Conservation (phyloP, 2,888 invertebrate species). For the Liodrosophila aerea region DNA sequence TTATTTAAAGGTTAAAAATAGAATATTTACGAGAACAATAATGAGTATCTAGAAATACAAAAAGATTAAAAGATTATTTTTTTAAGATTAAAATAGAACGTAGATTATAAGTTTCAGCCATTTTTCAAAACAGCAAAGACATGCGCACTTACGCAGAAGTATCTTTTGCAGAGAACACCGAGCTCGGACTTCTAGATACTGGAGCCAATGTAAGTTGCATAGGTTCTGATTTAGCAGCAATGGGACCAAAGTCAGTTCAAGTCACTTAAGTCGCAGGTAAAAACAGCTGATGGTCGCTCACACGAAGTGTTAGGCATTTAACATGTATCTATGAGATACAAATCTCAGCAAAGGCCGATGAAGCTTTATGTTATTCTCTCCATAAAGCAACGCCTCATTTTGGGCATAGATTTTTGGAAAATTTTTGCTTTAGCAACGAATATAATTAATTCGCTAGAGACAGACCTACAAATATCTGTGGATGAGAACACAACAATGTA, state of each 20-base stretch:
- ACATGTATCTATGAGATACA: background rate
- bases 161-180: background rate
- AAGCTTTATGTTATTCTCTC: background rate
- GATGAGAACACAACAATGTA: too few relatives aligned
- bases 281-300: background rate
- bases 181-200: background rate
- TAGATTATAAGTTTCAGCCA: background rate
- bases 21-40: too few relatives aligned
- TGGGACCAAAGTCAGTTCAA: too few relatives aligned
- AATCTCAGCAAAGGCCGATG: background rate
- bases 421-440: background rate
- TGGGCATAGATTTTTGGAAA: background rate
- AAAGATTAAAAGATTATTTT: background rate
- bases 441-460: background rate
- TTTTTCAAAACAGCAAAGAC: background rate
- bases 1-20: background rate
- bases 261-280: background rate
- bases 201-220: slow-evolving; percentile 3
- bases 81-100: background rate
- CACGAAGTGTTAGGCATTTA: background rate
- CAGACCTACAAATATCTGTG: background rate
- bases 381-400: background rate
- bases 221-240: background rate
- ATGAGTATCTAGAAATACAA: too few relatives aligned
- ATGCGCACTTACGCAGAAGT: slow-evolving; percentile 1